Percentiles rank a stretch among this genome's conserved stretches.
Evolutionary conservation across 2,113 vertebrate genomes (phyloP).

Genomic region (Turnix velox): DNA sequence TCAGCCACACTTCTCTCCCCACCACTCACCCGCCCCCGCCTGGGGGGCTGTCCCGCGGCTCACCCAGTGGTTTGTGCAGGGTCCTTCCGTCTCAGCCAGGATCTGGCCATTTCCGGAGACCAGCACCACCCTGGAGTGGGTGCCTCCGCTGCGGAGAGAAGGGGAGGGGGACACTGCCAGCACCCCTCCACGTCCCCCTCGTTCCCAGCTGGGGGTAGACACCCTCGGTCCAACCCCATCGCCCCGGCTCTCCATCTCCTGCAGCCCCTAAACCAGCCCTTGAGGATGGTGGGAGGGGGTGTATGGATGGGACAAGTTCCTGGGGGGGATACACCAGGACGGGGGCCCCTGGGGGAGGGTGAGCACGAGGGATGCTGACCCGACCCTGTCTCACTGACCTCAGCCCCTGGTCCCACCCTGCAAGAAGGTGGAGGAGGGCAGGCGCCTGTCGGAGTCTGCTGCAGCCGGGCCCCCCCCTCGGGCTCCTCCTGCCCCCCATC

Average conservation of each 20-base stretch:
- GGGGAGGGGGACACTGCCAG: background rate
- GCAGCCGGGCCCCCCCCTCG: background rate
- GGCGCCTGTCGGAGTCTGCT: background rate
- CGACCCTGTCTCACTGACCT: background rate
- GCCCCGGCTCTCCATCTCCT: background rate
- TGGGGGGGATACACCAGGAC: background rate
- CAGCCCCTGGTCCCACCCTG: background rate
- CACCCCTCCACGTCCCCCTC: background rate
- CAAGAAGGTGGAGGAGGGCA: background rate
- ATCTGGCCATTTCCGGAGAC: slow-evolving; percentile 80
- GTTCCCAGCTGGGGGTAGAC: background rate
- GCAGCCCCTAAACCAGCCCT: background rate
- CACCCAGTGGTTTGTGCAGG: slow-evolving; percentile 91
- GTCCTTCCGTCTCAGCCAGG: slow-evolving; percentile 81
- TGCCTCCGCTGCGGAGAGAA: slow-evolving; percentile 73
- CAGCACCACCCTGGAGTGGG: slow-evolving; percentile 82
- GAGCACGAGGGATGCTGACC: background rate
- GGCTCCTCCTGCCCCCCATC: background rate
- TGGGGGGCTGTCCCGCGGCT: background rate
- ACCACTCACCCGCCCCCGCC: fast-evolving
- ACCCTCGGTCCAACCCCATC: background rate
- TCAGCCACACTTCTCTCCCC: background rate
- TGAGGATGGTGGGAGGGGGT: background rate
- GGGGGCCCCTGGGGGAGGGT: background rate
- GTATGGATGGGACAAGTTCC: too few species aligned